Conservation (phyloP, 2,797 vertebrate genomes). For the Hipposideros larvatus region DNA sequence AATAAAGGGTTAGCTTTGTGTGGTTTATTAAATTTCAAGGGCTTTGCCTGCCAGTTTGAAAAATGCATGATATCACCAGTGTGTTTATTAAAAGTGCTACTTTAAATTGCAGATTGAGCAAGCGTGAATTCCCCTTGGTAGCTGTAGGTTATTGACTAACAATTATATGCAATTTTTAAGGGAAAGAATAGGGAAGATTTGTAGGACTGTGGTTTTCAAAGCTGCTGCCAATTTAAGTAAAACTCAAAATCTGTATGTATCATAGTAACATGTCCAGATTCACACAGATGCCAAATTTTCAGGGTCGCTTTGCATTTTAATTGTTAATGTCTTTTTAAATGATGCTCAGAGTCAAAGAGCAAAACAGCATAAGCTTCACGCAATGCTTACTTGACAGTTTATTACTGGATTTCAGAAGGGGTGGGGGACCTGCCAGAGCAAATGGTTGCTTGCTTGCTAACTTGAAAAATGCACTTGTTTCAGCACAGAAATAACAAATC, state of each 20-base stretch:
- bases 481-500: conserved; percentile 86
- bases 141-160: conserved; percentile 36
- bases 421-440: conserved; percentile 45
- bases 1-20: conserved; percentile 56
- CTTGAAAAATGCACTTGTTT: conserved; percentile 86
- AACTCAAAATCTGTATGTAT: background rate
- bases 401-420: background rate
- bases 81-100: conserved; percentile 71
- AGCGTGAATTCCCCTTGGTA: conserved; percentile 47
- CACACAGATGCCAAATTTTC: background rate
- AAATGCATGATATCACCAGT: conserved; percentile 59
- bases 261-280: background rate
- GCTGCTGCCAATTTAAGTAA: background rate
- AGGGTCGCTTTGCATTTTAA: background rate
- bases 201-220: background rate
- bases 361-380: background rate
- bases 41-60: conserved; percentile 55
- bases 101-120: conserved; percentile 74
- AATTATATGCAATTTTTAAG: conserved; percentile 56
- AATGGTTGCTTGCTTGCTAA: conserved; percentile 58
- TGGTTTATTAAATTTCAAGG: conserved; percentile 66
- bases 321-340: conserved; percentile 41
- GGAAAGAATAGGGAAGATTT: background rate
- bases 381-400: conserved; percentile 22
- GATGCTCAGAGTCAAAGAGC: conserved; percentile 54